These are phyloP conservation scores for Blomia tropicalis DNA, from an alignment of 2,888 invertebrate species.

Conservation along the genomic window DNA sequence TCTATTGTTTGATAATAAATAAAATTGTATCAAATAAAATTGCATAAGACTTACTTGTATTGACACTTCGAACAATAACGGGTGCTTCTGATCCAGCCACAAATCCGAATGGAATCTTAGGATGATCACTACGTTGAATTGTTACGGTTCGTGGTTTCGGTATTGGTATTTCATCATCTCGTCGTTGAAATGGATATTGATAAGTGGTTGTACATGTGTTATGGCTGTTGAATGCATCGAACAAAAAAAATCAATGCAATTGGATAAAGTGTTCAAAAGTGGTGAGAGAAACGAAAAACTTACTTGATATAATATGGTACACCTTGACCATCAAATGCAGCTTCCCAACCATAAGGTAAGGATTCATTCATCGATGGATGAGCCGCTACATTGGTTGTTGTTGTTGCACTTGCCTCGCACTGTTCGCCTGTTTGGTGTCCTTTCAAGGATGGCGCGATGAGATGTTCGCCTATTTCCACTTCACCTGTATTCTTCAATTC, in stretches of 20 bases:
- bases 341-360: conserved; percentile 79
- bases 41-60: no score
- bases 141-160: conserved; percentile 62
- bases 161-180: conserved; percentile 47
- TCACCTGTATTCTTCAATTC: not conserved
- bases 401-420: no score
- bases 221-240: conserved; percentile 37
- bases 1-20: no score
- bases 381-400: not conserved
- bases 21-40: no score
- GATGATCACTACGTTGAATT: conserved; percentile 54
- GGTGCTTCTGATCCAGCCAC: conserved; percentile 88
- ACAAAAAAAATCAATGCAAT: conserved; percentile 9
- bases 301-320: conserved; percentile 47
- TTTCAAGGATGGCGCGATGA: not conserved
- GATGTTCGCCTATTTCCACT: no score
- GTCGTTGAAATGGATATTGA: conserved; percentile 49
- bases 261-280: not conserved
- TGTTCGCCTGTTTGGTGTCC: not conserved
- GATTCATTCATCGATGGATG: conserved; percentile 32
- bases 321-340: conserved; percentile 61
- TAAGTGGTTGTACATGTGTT: conserved; percentile 74
- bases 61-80: conserved; percentile 59
- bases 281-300: conserved; percentile 19
- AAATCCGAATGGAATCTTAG: conserved; percentile 85